Percentiles rank a stretch among this genome's conserved stretches.
Conservation (phyloP, 64 coral and sea anemone genomes). For the Montipora efflorescens region DNA sequence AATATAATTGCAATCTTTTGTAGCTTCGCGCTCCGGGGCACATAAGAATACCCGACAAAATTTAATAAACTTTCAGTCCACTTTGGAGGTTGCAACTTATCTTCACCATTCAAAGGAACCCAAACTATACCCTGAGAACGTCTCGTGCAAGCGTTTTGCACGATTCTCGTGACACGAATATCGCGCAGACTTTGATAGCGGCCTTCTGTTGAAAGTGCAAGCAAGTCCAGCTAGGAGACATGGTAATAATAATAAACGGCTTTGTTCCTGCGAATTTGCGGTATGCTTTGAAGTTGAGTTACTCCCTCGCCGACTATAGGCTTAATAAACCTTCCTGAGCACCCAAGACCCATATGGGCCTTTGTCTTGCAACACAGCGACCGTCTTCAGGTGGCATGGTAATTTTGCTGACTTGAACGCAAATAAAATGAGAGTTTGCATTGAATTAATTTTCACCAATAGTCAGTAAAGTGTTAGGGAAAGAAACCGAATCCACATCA, state of each 20-base stretch:
- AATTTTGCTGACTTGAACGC: background rate
- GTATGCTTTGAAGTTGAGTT: slow-evolving; percentile 38
- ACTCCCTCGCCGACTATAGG: slow-evolving; percentile 21
- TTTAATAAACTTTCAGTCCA: slow-evolving; percentile 24
- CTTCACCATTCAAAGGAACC: background rate
- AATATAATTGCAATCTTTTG: slow-evolving; percentile 40
- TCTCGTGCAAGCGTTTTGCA: background rate
- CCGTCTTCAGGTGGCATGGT: background rate
- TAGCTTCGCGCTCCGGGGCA: slow-evolving; percentile 61
- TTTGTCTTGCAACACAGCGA: slow-evolving; percentile 6
- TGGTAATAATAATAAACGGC: slow-evolving; percentile 26
- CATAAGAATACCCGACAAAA: slow-evolving; percentile 49
- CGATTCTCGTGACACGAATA: background rate
- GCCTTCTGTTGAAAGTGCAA: background rate
- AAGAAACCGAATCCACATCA: background rate
- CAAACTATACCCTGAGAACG: background rate
- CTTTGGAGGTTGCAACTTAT: background rate
- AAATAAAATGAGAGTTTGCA: background rate
- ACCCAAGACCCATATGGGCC: slow-evolving; percentile 13
- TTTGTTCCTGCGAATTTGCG: slow-evolving; percentile 24
- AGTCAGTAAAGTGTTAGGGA: background rate
- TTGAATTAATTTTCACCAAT: background rate
- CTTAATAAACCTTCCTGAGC: slow-evolving; percentile 40
- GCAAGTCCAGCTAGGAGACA: slow-evolving; percentile 5
- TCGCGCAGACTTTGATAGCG: background rate